These are phyloP conservation scores for Psophia crepitans DNA, from an alignment of 2,113 vertebrate species.

Conservation along the genomic window DNA sequence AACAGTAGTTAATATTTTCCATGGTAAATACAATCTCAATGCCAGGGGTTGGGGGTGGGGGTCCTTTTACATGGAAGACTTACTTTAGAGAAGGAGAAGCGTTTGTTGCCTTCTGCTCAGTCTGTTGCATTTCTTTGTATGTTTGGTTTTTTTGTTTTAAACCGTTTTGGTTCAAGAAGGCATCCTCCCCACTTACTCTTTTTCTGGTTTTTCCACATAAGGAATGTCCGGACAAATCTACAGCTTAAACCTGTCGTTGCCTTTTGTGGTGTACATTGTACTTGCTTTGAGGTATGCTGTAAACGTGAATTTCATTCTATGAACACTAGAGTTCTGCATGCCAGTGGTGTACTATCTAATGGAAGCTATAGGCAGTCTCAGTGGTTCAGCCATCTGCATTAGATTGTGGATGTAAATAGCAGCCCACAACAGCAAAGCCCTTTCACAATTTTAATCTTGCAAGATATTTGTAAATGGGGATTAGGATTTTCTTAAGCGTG, in stretches of 20 bases:
- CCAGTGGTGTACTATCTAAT: slow-evolving; percentile 47
- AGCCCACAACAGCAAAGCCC: slow-evolving; percentile 35
- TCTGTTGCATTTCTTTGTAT: slow-evolving; percentile 45
- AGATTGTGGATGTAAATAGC: slow-evolving; percentile 52
- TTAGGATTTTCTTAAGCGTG: neutral
- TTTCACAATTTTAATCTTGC: slow-evolving; percentile 27
- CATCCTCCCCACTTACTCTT: neutral
- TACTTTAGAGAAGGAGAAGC: slow-evolving; percentile 37
- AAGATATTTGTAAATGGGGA: slow-evolving; percentile 11
- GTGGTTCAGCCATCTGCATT: slow-evolving; percentile 34
- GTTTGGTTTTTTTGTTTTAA: neutral
- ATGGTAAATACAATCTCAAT: slow-evolving; percentile 46
- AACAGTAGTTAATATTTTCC: slow-evolving; percentile 35
- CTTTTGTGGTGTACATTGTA: slow-evolving; percentile 60
- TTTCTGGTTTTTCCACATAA: slow-evolving; percentile 25
- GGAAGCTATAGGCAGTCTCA: slow-evolving; percentile 53
- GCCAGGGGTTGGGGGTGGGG: neutral
- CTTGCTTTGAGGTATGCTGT: slow-evolving; percentile 60
- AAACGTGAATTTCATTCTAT: slow-evolving; percentile 18
- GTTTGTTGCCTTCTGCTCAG: slow-evolving; percentile 65
- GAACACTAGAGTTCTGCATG: slow-evolving; percentile 67
- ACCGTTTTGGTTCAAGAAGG: slow-evolving; percentile 54
- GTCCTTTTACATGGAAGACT: slow-evolving; percentile 39
- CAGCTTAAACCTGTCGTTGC: slow-evolving; percentile 54
- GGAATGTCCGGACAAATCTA: slow-evolving; percentile 44